These are phyloP conservation scores for Drosophila picticornis DNA, from an alignment of 2,888 invertebrate species.

Conservation along the genomic window DNA sequence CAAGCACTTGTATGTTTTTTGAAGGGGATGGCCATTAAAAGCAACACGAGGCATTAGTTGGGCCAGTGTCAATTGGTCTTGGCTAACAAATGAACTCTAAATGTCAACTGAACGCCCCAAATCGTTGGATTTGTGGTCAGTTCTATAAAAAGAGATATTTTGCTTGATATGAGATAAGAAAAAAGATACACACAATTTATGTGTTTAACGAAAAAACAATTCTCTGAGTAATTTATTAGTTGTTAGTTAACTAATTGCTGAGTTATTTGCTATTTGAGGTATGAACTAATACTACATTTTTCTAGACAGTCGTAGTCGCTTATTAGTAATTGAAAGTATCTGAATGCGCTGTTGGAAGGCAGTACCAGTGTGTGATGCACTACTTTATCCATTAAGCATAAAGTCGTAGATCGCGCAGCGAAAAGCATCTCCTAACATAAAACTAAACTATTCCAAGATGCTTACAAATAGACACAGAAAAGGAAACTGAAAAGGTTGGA, in stretches of 20 bases:
- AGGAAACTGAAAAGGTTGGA: neutral
- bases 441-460: conserved; percentile 34
- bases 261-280: neutral
- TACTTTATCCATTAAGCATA: neutral
- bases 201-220: neutral
- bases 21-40: conserved; percentile 36
- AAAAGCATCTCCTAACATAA: conserved; percentile 45
- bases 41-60: conserved; percentile 21
- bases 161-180: neutral
- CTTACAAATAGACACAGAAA: conserved; percentile 3
- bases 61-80: conserved; percentile 32
- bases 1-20: neutral
- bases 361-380: conserved; percentile 19
- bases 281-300: neutral
- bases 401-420: conserved; percentile 45
- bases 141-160: conserved; percentile 2
- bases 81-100: conserved; percentile 24
- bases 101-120: conserved; percentile 27
- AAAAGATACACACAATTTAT: neutral
- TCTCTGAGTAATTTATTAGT: neutral
- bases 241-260: too few species aligned
- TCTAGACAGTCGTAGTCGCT: too few species aligned
- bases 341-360: conserved; percentile 38
- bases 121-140: conserved; percentile 26
- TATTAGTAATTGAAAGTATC: conserved; percentile 40